Evolutionary conservation across 53 echinoderm and acorn worm species (phyloP).

Genomic region (Antedon mediterranea): DNA sequence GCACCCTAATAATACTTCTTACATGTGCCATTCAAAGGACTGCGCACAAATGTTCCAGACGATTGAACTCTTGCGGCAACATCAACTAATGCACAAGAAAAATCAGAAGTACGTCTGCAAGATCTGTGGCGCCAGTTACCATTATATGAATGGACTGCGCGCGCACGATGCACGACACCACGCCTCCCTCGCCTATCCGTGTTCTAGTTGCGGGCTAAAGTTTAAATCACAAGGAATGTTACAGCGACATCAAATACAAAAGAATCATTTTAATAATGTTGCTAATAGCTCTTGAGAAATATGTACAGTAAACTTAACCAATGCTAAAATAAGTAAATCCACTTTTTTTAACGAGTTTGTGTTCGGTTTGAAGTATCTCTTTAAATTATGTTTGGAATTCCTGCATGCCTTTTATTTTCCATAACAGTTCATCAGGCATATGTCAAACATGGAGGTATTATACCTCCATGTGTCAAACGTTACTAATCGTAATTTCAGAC

Average conservation of each 20-base stretch:
- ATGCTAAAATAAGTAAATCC: too few species aligned
- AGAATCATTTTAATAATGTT: conserved; percentile 22
- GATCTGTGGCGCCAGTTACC: conserved; percentile 39
- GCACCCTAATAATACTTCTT: conserved; percentile 10
- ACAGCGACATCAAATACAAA: conserved; percentile 46
- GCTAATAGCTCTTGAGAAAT: too few species aligned
- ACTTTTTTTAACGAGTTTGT: too few species aligned
- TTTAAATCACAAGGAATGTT: conserved; percentile 57
- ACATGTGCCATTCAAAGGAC: conserved; percentile 8
- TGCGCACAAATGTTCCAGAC: conserved; percentile 20
- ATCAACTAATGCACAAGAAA: conserved; percentile 10
- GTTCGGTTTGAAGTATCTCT: too few species aligned
- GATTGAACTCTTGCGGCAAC: conserved; percentile 8
- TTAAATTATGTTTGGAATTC: too few species aligned
- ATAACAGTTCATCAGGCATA: too few species aligned
- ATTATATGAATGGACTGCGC: conserved; percentile 32
- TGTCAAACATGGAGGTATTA: too few species aligned
- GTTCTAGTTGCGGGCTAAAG: conserved; percentile 49
- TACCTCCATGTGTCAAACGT: too few species aligned
- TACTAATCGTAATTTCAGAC: too few species aligned
- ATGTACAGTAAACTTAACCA: too few species aligned
- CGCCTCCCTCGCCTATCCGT: conserved; percentile 31
- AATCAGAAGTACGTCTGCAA: conserved; percentile 30
- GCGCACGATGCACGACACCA: conserved; percentile 42
- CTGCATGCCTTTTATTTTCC: too few species aligned